Conservation (phyloP, 2,113 vertebrate species). For the Tiliqua scincoides region DNA sequence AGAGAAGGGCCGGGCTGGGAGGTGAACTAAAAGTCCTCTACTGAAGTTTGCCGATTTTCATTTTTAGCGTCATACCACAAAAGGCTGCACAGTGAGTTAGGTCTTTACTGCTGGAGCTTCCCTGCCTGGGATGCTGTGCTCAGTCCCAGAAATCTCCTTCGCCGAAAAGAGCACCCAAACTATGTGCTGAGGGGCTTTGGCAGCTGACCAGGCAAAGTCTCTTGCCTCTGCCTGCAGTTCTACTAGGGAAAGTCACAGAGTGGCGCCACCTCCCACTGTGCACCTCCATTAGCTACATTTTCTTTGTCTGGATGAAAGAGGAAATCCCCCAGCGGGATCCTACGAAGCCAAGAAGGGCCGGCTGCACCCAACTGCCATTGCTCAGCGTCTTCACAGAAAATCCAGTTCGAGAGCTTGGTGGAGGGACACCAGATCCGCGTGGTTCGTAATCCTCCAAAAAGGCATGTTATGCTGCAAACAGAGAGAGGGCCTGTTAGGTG, state of each 20-base stretch:
- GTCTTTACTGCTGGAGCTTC: conserved; percentile 30
- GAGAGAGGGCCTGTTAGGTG: too few relatives aligned
- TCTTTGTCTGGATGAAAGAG: conserved; percentile 68
- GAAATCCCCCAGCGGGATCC: conserved; percentile 49
- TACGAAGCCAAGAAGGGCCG: conserved; percentile 39
- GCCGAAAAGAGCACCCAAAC: conserved; percentile 45
- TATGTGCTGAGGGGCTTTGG: conserved; percentile 10
- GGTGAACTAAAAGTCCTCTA: conserved; percentile 49
- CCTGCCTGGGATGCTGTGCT: conserved; percentile 41
- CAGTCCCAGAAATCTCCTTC: conserved; percentile 41
- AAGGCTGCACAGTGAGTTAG: conserved; percentile 43
- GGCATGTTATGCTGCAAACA: conserved; percentile 96
- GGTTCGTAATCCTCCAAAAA: conserved; percentile 96
- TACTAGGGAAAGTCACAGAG: conserved; percentile 36
- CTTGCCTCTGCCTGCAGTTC: background rate
- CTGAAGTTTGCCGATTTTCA: conserved; percentile 32
- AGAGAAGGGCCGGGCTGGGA: conserved; percentile 63
- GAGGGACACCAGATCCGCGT: conserved; percentile 93
- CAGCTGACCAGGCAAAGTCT: conserved; percentile 22
- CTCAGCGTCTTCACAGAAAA: conserved; percentile 84
- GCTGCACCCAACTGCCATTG: conserved; percentile 17
- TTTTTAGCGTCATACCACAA: conserved; percentile 10
- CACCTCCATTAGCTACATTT: conserved; percentile 64
- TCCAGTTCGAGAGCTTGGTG: conserved; percentile 97
- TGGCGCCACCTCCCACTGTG: conserved; percentile 44